Percentiles rank a stretch among this genome's conserved stretches.
These are phyloP conservation scores for Acleris holmiana DNA, from an alignment of 2,888 invertebrate species.

Conservation along the genomic window DNA sequence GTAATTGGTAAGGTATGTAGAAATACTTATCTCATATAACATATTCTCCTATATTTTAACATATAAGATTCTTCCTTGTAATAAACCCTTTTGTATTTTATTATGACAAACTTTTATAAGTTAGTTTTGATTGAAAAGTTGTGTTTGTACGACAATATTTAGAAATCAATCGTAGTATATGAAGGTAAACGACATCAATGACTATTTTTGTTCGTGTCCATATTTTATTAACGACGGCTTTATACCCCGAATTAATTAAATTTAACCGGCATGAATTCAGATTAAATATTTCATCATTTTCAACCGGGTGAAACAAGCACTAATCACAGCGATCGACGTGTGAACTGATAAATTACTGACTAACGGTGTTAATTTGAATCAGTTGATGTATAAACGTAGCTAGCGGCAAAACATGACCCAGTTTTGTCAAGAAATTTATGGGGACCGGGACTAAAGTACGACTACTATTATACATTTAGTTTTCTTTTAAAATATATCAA, in stretches of 20 bases:
- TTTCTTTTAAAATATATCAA: background rate
- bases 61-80: too few species aligned
- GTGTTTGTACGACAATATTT: too few species aligned
- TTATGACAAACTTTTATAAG: too few species aligned
- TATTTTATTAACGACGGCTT: background rate
- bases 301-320: constrained; percentile 16
- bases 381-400: constrained; percentile 10
- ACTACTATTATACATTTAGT: background rate
- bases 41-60: too few species aligned
- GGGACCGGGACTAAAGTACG: background rate
- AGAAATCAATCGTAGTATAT: too few species aligned
- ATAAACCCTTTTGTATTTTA: too few species aligned
- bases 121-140: too few species aligned
- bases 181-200: too few species aligned
- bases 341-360: constrained; percentile 17
- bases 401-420: background rate
- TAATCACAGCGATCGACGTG: constrained; percentile 12
- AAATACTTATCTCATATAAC: too few species aligned
- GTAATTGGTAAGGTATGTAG: too few species aligned
- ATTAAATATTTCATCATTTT: constrained; percentile 16
- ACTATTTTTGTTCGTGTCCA: too few species aligned
- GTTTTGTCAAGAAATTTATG: background rate
- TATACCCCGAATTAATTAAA: background rate
- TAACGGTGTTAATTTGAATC: constrained; percentile 23
- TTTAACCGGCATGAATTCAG: background rate